These are phyloP conservation scores for Casuarius casuarius DNA, from an alignment of 2,113 vertebrate species.

Conservation along the genomic window DNA sequence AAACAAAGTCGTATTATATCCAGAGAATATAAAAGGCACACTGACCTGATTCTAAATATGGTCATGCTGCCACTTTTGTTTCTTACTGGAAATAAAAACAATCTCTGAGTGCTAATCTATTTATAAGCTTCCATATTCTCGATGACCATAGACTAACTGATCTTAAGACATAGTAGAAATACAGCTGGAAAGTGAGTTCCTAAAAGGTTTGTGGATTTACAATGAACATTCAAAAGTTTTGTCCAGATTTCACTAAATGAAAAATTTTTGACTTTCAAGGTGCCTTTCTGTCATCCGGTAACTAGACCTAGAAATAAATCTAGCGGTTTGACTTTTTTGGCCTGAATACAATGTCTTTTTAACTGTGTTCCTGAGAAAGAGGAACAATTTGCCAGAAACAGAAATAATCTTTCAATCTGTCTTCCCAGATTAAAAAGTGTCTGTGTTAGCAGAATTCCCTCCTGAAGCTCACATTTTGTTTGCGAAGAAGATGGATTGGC, in stretches of 20 bases:
- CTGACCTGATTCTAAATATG: constrained; percentile 6
- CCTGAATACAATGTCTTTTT: neutral
- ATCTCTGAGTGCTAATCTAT: neutral
- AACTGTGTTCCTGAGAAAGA: neutral
- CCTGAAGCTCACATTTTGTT: neutral
- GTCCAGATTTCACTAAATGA: neutral
- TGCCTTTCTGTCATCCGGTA: neutral
- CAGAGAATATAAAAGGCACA: neutral
- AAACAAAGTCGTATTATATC: constrained; percentile 16
- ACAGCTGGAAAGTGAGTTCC: neutral
- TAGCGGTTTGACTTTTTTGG: neutral
- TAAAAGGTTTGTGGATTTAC: neutral
- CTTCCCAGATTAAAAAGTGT: neutral
- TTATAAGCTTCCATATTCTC: constrained; percentile 5
- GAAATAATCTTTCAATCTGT: neutral
- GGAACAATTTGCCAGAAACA: neutral
- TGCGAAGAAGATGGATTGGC: neutral
- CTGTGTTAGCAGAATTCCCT: neutral
- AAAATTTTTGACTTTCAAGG: neutral
- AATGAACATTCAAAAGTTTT: neutral
- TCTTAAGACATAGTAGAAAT: neutral
- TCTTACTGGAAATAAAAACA: constrained; percentile 9
- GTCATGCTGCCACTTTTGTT: neutral
- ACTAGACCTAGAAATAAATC: neutral
- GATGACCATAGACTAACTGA: neutral